These are phyloP conservation scores for Heliothis virescens DNA, from an alignment of 1,140 invertebrate genomes.

Conservation along the genomic window DNA sequence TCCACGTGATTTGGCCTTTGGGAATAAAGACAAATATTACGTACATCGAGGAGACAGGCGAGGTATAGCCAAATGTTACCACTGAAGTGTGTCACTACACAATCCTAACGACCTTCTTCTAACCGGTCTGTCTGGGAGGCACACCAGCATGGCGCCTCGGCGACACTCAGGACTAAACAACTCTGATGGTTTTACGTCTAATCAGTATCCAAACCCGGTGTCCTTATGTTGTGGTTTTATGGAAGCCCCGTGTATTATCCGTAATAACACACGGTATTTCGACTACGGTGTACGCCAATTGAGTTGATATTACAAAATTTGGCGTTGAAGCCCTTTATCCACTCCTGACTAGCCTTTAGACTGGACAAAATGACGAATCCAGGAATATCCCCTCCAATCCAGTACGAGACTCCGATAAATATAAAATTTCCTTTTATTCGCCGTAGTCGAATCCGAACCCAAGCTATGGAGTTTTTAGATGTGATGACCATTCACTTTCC, in stretches of 20 bases:
- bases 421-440: not conserved
- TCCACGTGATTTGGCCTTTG: constrained; percentile 97
- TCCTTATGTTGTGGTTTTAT: constrained; percentile 47
- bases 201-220: constrained; percentile 65
- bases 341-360: not conserved
- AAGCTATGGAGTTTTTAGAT: constrained; percentile 42
- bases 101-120: constrained; percentile 85
- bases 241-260: constrained; percentile 10
- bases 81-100: constrained; percentile 82
- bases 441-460: constrained; percentile 38
- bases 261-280: constrained; percentile 33
- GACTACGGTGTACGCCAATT: constrained; percentile 32
- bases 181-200: constrained; percentile 73
- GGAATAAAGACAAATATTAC: constrained; percentile 98
- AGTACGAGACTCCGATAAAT: not conserved
- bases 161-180: constrained; percentile 74
- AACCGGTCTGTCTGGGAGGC: constrained; percentile 85
- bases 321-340: constrained; percentile 6
- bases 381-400: constrained; percentile 21
- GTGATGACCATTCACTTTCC: constrained; percentile 59
- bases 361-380: constrained; percentile 18
- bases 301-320: not conserved
- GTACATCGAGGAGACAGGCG: constrained; percentile 95
- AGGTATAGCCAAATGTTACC: constrained; percentile 89
- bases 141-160: constrained; percentile 83